phyloP scores from a whole-genome alignment of 2,113 vertebrate genomes.

The Stegastes partitus region DNA sequence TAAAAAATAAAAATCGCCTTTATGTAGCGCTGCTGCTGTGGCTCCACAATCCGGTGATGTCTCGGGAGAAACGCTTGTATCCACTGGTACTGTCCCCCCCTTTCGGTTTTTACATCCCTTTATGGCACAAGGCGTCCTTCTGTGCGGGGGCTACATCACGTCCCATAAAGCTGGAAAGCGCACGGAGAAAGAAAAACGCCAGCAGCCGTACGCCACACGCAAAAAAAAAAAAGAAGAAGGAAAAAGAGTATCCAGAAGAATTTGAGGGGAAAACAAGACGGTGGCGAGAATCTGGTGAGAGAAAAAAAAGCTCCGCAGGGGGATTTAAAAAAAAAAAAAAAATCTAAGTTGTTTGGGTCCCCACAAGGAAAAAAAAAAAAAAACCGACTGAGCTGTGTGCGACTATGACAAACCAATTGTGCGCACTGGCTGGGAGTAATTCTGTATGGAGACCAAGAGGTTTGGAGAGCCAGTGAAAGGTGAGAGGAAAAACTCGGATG shows the following conservation, averaged over 20 bases:
- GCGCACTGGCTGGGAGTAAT: slow-evolving; percentile 77
- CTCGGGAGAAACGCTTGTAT: slow-evolving; percentile 60
- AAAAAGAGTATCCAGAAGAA: slow-evolving; percentile 68
- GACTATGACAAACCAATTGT: slow-evolving; percentile 80
- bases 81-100: slow-evolving; percentile 57
- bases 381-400: slow-evolving; percentile 67
- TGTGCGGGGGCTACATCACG: slow-evolving; percentile 78
- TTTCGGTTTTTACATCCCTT: slow-evolving; percentile 66
- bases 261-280: slow-evolving; percentile 1
- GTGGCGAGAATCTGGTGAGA: background rate
- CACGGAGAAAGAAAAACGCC: slow-evolving; percentile 2
- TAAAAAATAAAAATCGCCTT: slow-evolving; percentile 32
- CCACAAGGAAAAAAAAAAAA: slow-evolving; percentile 10
- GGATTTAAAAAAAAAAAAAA: background rate
- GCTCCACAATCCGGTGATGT: slow-evolving; percentile 63
- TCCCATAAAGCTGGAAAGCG: slow-evolving; percentile 59
- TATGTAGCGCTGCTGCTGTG: slow-evolving; percentile 27
- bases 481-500: slow-evolving; percentile 75
- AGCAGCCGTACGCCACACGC: slow-evolving; percentile 30
- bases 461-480: slow-evolving; percentile 69
- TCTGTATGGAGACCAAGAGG: slow-evolving; percentile 62
- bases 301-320: slow-evolving; percentile 30
- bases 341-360: slow-evolving; percentile 65
- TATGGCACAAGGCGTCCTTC: slow-evolving; percentile 73
- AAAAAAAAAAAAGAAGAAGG: slow-evolving; percentile 9